Conservation (phyloP, 1,140 invertebrate species). For the Hirudo medicinalis region DNA sequence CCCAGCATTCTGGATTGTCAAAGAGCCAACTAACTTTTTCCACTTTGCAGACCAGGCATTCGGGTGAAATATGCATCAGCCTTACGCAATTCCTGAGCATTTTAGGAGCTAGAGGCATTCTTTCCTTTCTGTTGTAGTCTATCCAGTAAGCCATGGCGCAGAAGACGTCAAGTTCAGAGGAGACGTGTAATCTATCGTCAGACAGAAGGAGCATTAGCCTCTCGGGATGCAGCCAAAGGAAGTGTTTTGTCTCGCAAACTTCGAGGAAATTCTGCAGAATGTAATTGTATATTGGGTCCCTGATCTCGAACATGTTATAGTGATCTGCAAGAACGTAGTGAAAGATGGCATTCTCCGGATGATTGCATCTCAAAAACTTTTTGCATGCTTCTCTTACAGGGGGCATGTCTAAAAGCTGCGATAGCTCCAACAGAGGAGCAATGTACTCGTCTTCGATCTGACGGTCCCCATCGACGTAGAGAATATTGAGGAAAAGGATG, state of each 20-base stretch:
- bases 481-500: background rate
- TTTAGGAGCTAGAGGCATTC: background rate
- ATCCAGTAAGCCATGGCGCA: conserved; percentile 7
- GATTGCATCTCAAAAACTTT: conserved; percentile 2
- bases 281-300: conserved; percentile 13
- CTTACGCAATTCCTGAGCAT: conserved; percentile 5
- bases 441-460: conserved; percentile 5
- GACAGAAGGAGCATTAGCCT: conserved; percentile 3
- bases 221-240: conserved; percentile 8
- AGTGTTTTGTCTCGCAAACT: conserved; percentile 12
- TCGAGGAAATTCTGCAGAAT: conserved; percentile 14
- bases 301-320: conserved; percentile 14
- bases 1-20: conserved; percentile 12
- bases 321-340: conserved; percentile 7
- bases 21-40: conserved; percentile 15
- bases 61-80: conserved; percentile 11
- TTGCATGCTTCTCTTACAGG: conserved; percentile 8
- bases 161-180: conserved; percentile 6
- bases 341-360: conserved; percentile 14
- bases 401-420: conserved; percentile 6
- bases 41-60: conserved; percentile 7
- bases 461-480: conserved; percentile 7
- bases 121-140: conserved; percentile 7
- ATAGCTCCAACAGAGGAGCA: conserved; percentile 6
- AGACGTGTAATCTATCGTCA: conserved; percentile 11